Base-by-base conservation (phyloP, 2,888 invertebrate genomes). In the Drosophila anomelani region DNA sequence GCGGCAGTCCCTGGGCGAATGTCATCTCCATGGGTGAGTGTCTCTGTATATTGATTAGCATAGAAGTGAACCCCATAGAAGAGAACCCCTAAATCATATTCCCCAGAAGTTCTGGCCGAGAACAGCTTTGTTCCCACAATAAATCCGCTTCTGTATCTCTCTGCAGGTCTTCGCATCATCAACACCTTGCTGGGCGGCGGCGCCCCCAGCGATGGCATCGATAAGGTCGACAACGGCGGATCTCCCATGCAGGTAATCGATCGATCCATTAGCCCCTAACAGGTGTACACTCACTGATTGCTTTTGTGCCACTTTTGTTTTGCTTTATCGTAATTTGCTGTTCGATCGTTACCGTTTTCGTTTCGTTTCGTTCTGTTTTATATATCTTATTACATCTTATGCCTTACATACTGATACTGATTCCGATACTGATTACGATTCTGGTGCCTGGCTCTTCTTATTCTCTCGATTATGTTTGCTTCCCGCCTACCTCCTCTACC, bases 221-320 rank as follows among this genome's bases (percentile, higher is more conserved):
- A 98, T 92, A 97, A 97, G 93, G 96, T 97, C 67, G 97, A 97
- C 93, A 96, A 97, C 91, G 96, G 96, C 89, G 95, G 95, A 76
- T 95, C 96, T 20, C 97, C 97, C 71, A 96, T 97, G 96, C 97
- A 97, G 96, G 97, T 97, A 95, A 69, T 43, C 34, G 47, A 51
- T 51, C 71, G 54, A 55, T 61, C 49, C 53, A 63, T 29, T 54
- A 46, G 49, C 46, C 67, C 54, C 39, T 73, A 70, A 73, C 74
- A 54, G 38, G 63, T 59, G 59, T 62, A 41, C 68, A 49, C 64
- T 61, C 60, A 68, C 68, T 73, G 64, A 58, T 53, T 61, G 87
- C 89, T 86, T 80, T 86, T 83, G 89, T 81, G 87, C 81, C 85
- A 84, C 68, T 57, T 73, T 86, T 80, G 49, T 49, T 77, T 72